Base-by-base conservation (phyloP, 2,888 invertebrate species). In the Cerceris ruficornis region DNA sequence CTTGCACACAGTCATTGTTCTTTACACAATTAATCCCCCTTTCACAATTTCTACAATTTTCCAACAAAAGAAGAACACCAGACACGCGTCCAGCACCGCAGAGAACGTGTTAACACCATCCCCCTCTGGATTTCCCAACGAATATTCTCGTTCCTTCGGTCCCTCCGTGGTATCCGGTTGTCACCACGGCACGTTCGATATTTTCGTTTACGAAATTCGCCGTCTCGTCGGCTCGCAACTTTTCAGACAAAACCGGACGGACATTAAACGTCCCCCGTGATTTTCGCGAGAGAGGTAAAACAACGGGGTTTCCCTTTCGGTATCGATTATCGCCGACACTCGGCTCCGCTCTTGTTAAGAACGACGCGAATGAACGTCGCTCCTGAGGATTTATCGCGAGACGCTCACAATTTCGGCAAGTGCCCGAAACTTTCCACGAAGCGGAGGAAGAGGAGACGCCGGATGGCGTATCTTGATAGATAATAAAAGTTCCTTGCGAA, bases 401-500 rank as follows among this genome's bases (percentile, higher is more conserved):
- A 43, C 61, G n/a, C 41, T 8, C 46, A 57, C 54, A 64, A 54
- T 70, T 72, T 39, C 15, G 49, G 46, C 54, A 78, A 76, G 61
- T 69, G 58, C 28, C 64, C 13, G 11, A 77, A n/a, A 80, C 49
- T 80, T 70, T 70, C 42, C 15, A n/a, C 17, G 17, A 78, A 49
- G 42, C 7, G 39, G 9, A n/a, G 59, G 50, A 49, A 71, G 60
- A 54, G 49, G 39, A 14, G 67, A 57, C 55, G 68, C 61, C 72
- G 77, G 82, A 81, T 82, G 74, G 28, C 69, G 64, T 46, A 59
- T 78, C 78, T 76, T 71, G 78, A 76, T 79, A 69, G 77, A 74
- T 82, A 72, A 74, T 74, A 67, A 76, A 76, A 78, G 69, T 82
- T 78, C 46, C 54, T 73, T 72, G 77, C 54, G 68, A 69, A 70